Percentiles rank a stretch among this genome's conserved stretches.
These are phyloP conservation scores for Lindbergichthys nudifrons DNA, from an alignment of 2,797 vertebrate species.

Conservation along the genomic window DNA sequence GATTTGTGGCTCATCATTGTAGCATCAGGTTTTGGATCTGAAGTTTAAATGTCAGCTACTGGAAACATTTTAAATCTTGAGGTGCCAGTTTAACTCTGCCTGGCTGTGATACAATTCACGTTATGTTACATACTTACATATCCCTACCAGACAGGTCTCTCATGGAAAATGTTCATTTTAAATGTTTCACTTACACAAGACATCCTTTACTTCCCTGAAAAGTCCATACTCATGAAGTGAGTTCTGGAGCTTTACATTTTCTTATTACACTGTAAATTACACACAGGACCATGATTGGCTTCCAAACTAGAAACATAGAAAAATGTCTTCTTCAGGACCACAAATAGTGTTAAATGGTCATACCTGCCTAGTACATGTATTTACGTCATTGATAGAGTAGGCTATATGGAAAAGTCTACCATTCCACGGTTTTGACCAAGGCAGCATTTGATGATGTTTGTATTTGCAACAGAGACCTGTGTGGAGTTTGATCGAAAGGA, in stretches of 20 bases:
- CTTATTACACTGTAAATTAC: neutral
- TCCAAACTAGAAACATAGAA: neutral
- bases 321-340: no score
- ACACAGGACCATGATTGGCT: neutral
- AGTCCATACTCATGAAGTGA: neutral
- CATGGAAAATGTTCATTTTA: neutral
- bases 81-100: neutral
- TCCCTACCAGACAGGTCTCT: neutral
- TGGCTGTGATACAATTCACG: neutral
- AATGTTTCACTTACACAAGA: neutral
- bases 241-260: neutral
- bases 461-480: constrained; percentile 80
- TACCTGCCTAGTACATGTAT: neutral
- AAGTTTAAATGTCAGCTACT: neutral
- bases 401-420: neutral
- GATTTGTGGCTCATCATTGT: neutral
- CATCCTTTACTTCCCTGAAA: neutral
- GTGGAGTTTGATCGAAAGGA: constrained; percentile 86
- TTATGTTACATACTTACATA: neutral
- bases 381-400: neutral
- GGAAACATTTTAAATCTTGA: constrained; percentile 5
- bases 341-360: neutral
- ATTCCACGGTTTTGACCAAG: neutral
- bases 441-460: neutral
- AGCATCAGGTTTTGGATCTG: neutral